Percentiles rank a stretch among this genome's conserved stretches.
phyloP scores from a whole-genome alignment of 2,113 vertebrate species.

The Phyllopteryx taeniolatus region DNA sequence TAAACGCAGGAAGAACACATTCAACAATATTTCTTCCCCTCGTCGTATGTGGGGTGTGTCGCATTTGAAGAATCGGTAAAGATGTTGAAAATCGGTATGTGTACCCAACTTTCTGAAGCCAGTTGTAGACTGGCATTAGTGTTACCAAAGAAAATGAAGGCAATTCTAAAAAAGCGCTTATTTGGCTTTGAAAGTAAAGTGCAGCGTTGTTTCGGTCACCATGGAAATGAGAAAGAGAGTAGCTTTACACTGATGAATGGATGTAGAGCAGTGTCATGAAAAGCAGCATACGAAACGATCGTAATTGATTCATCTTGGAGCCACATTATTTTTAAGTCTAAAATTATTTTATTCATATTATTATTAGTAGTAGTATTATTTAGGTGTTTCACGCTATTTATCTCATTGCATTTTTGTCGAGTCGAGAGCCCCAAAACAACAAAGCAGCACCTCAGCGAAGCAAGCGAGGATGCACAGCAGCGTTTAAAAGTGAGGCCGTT shows the following conservation, averaged over 20 bases:
- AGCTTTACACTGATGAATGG: neutral
- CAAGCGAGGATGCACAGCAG: constrained; percentile 51
- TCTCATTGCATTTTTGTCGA: neutral
- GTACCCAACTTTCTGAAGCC: neutral
- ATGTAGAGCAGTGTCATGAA: neutral
- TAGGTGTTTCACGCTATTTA: neutral
- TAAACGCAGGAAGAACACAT: too few relatives aligned
- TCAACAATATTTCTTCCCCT: too few relatives aligned
- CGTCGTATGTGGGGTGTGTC: too few relatives aligned
- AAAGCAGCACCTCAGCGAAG: constrained; percentile 53
- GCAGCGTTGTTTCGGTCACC: constrained; percentile 22
- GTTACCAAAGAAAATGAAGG: neutral
- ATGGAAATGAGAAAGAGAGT: constrained; percentile 19
- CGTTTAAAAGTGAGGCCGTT: constrained; percentile 33
- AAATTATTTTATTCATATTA: neutral
- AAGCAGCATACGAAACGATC: neutral
- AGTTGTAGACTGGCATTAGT: neutral
- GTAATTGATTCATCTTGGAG: neutral
- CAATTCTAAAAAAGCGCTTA: neutral
- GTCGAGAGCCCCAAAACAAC: constrained; percentile 37
- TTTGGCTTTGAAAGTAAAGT: constrained; percentile 16
- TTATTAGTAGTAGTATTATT: neutral
- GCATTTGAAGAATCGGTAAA: too few relatives aligned
- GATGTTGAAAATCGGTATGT: neutral
- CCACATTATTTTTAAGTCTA: neutral